Evolutionary conservation across 2,888 invertebrate genomes (phyloP), one percentile per base, ranked within the genome.

Genomic region (Erannis defoliaria): DNA sequence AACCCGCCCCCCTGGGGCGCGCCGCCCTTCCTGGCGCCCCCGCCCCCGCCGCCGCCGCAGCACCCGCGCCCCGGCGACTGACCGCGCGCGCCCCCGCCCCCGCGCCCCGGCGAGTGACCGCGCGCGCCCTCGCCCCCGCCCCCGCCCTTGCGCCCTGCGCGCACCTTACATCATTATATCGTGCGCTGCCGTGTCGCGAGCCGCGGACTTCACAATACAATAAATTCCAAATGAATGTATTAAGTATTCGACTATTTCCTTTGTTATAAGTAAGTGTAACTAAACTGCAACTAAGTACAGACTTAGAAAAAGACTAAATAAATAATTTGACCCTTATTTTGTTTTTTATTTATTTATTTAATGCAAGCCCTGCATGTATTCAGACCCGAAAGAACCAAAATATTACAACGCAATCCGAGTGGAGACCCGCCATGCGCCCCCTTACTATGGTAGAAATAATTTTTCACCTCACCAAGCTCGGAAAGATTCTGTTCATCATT

Each of bases 31-130:
- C 83, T 89, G 40, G 92, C 93, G 77, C 93, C 93, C 54, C 93
- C 94, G 65, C 90, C 90, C 68, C 90, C 91, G 77, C 94, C 94
- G 57, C 93, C 94, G 66, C 90, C 90, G 66, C 91, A 90, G 65
- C 93, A 93, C 55, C 93, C 90, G 67, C 90, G 87, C 71, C 81
- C 79, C 55, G 77, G 80, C 65, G 78, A 77, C 71, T 73, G 67
- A 37, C 3, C 50, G 37, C 61, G 8, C 46, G 8, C 53, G 1
- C 42, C 1, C 35, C 16, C 42, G 9, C 23, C 6, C 33, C 2
- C 9, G 26, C 8, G 26, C 26, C 8, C 26, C 26, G 26, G 26
- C 33, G 4, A 3, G 10, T 18, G n/a, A n/a, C n/a, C n/a, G n/a
- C n/a, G n/a, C n/a, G n/a, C n/a, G n/a, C n/a, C n/a, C n/a, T n/a